Evolutionary conservation across 2,113 vertebrate species (phyloP).

Genomic region (Xenopus laevis): DNA sequence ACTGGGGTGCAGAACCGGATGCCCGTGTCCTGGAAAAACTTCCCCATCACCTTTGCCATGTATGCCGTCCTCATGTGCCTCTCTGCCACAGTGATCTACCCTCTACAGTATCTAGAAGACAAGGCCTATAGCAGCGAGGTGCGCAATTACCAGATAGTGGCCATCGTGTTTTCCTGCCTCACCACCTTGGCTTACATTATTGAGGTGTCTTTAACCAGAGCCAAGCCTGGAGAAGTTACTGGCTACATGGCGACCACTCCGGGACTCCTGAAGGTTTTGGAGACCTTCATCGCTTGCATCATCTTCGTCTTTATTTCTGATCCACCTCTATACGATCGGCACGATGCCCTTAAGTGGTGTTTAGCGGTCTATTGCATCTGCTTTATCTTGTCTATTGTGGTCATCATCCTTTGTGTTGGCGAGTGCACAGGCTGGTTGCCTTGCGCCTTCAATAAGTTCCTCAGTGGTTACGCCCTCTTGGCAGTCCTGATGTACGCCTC

Average conservation of each 20-base stretch:
- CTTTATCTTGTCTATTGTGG: slow-evolving; percentile 76
- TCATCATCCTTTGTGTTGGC: slow-evolving; percentile 78
- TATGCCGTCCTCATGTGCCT: slow-evolving; percentile 81
- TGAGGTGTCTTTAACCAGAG: slow-evolving; percentile 80
- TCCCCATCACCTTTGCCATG: slow-evolving; percentile 82
- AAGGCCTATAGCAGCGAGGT: fast-evolving
- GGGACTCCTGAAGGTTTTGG: slow-evolving; percentile 81
- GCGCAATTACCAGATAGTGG: slow-evolving; percentile 65
- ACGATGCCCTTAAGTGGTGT: slow-evolving; percentile 71
- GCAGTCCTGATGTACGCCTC: slow-evolving; percentile 74
- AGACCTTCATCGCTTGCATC: slow-evolving; percentile 83
- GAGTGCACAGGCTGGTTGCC: slow-evolving; percentile 80
- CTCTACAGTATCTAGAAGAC: slow-evolving; percentile 68
- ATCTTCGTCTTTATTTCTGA: slow-evolving; percentile 80
- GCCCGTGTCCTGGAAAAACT: slow-evolving; percentile 85
- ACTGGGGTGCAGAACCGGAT: slow-evolving; percentile 68
- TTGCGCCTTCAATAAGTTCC: slow-evolving; percentile 75
- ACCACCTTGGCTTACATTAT: slow-evolving; percentile 73
- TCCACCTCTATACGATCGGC: slow-evolving; percentile 59
- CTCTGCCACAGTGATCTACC: slow-evolving; percentile 83
- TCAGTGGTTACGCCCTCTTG: slow-evolving; percentile 74
- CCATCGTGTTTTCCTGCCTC: slow-evolving; percentile 77
- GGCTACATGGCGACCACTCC: slow-evolving; percentile 89
- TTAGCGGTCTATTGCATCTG: slow-evolving; percentile 83
- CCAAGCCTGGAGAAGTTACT: slow-evolving; percentile 74